phyloP scores from a whole-genome alignment of 1,140 invertebrate genomes.

The Coelopa frigida region DNA sequence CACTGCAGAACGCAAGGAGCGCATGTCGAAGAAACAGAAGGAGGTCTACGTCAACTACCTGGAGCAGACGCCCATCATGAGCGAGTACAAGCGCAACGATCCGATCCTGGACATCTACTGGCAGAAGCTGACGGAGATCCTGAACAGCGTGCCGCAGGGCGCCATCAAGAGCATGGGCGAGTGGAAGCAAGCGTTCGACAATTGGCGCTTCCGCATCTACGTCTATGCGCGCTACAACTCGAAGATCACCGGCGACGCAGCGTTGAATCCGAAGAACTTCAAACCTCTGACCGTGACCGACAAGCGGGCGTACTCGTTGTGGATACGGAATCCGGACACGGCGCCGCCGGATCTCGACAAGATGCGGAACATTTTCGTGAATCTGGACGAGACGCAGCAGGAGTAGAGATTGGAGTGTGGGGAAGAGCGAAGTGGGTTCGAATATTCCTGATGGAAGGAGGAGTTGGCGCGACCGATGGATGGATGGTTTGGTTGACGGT shows the following conservation, averaged over 20 bases:
- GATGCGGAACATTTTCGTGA: conserved; percentile 41
- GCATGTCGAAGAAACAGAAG: conserved; percentile 40
- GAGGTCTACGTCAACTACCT: conserved; percentile 39
- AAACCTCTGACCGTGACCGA: conserved; percentile 39
- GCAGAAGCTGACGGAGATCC: conserved; percentile 34
- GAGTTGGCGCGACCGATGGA: too few species aligned
- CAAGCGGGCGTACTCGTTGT: conserved; percentile 40
- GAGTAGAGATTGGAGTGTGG: too few species aligned
- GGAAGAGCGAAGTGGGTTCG: too few species aligned
- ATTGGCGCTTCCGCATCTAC: conserved; percentile 41
- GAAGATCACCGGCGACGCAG: conserved; percentile 36
- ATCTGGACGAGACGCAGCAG: conserved; percentile 36
- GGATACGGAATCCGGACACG: conserved; percentile 40
- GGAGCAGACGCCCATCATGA: conserved; percentile 38
- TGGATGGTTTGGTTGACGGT: too few species aligned
- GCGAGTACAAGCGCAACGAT: conserved; percentile 37
- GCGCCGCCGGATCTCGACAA: conserved; percentile 39
- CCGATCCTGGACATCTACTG: conserved; percentile 37
- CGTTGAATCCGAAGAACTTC: conserved; percentile 37
- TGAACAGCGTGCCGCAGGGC: conserved; percentile 38
- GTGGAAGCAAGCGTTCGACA: conserved; percentile 39
- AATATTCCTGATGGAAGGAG: too few species aligned
- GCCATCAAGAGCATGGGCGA: conserved; percentile 39
- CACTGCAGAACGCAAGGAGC: conserved; percentile 34
- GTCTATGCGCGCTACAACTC: conserved; percentile 40